Base-by-base conservation (phyloP, 2,113 vertebrate genomes). In the Micromys minutus region DNA sequence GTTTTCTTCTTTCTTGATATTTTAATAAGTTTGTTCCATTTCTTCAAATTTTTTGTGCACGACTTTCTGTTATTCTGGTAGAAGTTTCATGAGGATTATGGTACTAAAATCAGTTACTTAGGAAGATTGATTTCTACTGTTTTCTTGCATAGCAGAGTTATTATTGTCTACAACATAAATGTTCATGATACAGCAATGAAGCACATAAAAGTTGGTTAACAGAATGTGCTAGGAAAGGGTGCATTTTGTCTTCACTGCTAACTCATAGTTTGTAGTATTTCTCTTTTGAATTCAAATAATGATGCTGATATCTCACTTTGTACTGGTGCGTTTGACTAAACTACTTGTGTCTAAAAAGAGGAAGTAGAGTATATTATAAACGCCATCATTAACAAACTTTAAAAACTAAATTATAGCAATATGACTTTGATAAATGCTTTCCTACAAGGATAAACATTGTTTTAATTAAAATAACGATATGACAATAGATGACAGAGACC, bases 401-500 rank as follows among this genome's bases (percentile, higher is more conserved):
- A 47, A 19, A 86, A 95, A 91, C 92, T 95, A 3, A 55, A 93
- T 95, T 90, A 87, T 0, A 12, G 36, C 42, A 13, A 45, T 74
- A 74, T 42, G 17, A 45, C 34, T 69, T 31, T 0, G 9, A 93
- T 93, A 97, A 96, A 97, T 95, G 84, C 85, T 96, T 96, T 93
- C 87, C 72, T 72, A 93, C 87, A 96, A 10, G 75, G 91, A 29
- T 57, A 85, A 98, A 97, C 94, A 24, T 57, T 24, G 39, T n/a
- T 72, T 96, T 72, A 92, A 75, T 89, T 1, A 7, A 95, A 97
- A 29, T 0, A 0, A 5, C 42, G 96, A 96, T 76, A 65, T 94
- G 11, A 50, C 2, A 65, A 63, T 95, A 69, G 79, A 79, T 75
- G 57, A 97, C 94, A 94, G 34, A 86, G 4, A n/a, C 0, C 16